phyloP scores from a whole-genome alignment of 2,113 vertebrate genomes.

The Dicentrarchus labrax region DNA sequence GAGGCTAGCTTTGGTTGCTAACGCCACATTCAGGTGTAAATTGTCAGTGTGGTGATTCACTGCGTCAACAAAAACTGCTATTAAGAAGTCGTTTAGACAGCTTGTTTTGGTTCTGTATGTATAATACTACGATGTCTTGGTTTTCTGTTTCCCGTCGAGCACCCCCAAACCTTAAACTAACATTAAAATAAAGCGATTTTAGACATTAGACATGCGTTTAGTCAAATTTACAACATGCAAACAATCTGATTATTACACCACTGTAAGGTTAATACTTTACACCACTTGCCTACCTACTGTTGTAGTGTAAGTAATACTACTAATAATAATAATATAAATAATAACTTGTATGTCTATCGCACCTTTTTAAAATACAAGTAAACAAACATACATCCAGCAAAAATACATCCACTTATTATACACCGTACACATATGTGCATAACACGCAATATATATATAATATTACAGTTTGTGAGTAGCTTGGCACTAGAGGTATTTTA shows the following conservation, averaged over 20 bases:
- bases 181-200: no score
- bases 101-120: background rate
- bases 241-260: background rate
- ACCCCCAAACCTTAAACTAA: background rate
- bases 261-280: background rate
- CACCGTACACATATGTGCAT: no score
- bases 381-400: no score
- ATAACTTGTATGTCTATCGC: no score
- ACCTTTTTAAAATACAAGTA: no score
- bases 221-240: background rate
- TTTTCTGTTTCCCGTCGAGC: no score
- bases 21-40: background rate
- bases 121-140: accelerated
- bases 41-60: background rate
- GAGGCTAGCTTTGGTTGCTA: slow-evolving; percentile 33
- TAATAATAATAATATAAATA: no score
- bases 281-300: background rate
- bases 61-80: background rate
- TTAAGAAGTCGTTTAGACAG: background rate
- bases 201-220: background rate
- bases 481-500: background rate
- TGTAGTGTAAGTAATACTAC: no score
- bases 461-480: no score
- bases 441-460: no score
- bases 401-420: no score